A percentile compares a stretch with the other conserved stretches of the same genome.
phyloP scores from a whole-genome alignment of 2,888 invertebrate species.

The Ennomos erosarius region DNA sequence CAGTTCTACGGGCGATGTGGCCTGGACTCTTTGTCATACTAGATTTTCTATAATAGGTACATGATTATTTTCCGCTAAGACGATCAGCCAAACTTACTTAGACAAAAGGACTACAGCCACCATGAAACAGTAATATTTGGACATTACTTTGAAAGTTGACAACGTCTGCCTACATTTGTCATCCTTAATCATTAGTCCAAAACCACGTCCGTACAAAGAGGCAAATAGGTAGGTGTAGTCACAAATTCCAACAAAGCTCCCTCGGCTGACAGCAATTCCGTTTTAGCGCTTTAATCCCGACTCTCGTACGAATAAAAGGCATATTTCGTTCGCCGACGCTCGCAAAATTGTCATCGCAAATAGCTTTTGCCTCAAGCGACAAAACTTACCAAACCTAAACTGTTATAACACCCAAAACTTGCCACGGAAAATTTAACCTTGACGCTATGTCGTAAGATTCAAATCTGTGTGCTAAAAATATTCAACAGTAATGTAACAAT shows the following conservation, averaged over 20 bases:
- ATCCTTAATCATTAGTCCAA: constrained; percentile 26
- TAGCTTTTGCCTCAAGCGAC: constrained; percentile 79
- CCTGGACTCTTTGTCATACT: no score
- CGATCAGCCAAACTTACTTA: no score
- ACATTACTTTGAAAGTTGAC: constrained; percentile 10
- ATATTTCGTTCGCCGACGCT: constrained; percentile 83
- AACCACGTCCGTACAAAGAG: constrained; percentile 26
- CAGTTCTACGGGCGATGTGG: no score
- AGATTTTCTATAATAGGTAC: no score
- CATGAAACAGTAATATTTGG: no score
- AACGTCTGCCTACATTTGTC: constrained; percentile 17
- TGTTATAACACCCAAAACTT: constrained; percentile 47
- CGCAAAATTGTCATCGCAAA: constrained; percentile 85
- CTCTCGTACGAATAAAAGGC: constrained; percentile 83
- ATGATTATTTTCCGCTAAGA: no score
- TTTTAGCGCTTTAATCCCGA: constrained; percentile 83
- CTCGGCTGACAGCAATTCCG: constrained; percentile 78
- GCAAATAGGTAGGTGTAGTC: constrained; percentile 66
- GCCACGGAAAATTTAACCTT: constrained; percentile 44
- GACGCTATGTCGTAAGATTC: constrained; percentile 28
- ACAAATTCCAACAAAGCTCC: constrained; percentile 74
- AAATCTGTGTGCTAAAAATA: constrained; percentile 31
- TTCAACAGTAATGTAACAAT: constrained; percentile 77
- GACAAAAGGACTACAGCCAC: no score
- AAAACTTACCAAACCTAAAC: constrained; percentile 44